Evolutionary conservation across 2,797 vertebrate genomes (phyloP).

Genomic region (Dendrocincla fuliginosa): DNA sequence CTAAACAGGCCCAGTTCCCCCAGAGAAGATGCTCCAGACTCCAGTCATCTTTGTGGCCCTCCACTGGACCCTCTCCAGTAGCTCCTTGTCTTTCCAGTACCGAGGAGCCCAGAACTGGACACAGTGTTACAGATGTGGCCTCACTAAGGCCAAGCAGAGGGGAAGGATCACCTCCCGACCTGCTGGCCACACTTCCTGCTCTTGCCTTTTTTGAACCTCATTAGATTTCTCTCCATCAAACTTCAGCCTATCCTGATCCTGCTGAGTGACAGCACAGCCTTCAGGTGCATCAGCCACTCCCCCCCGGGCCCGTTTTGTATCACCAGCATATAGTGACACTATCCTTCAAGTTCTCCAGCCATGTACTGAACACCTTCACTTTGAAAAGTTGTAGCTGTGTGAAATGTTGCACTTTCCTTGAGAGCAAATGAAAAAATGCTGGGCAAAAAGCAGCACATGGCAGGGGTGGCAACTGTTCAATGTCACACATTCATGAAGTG

Average conservation of each 20-base stretch:
- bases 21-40: accelerated
- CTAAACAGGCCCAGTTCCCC: not conserved
- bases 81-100: not conserved
- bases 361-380: not conserved
- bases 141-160: accelerated
- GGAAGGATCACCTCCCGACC: not conserved
- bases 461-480: not conserved
- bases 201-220: not conserved
- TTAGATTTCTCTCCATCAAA: accelerated
- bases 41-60: not conserved
- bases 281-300: not conserved
- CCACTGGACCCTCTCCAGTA: accelerated
- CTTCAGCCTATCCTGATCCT: not conserved
- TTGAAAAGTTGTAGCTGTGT: not conserved
- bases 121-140: not conserved
- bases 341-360: not conserved
- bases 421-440: not conserved
- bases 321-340: not conserved
- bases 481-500: not conserved
- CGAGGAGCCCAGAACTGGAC: not conserved
- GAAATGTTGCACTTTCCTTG: not conserved
- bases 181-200: not conserved
- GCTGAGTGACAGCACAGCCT: not conserved
- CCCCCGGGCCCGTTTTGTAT: not conserved
- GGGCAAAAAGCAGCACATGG: not conserved